These are phyloP conservation scores for Gymnorhina tibicen DNA, from an alignment of 2,113 vertebrate genomes.

Conservation along the genomic window DNA sequence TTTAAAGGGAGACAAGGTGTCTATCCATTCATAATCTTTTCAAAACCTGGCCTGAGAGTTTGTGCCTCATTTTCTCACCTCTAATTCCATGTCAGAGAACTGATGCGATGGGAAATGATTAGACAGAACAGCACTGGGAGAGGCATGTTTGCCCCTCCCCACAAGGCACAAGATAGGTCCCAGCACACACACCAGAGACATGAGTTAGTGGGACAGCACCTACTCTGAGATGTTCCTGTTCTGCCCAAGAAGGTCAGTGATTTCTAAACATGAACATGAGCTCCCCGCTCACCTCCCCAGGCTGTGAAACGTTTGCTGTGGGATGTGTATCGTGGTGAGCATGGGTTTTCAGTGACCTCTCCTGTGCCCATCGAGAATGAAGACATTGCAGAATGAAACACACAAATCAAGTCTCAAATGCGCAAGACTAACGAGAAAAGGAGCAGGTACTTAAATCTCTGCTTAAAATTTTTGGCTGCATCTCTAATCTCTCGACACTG, in stretches of 20 bases:
- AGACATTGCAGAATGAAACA: not conserved
- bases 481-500: not conserved
- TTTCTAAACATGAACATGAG: not conserved
- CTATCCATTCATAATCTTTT: not conserved
- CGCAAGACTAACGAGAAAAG: fast-evolving
- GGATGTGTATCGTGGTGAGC: not conserved
- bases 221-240: not conserved
- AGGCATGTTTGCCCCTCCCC: not conserved
- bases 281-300: not conserved
- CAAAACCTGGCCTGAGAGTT: not conserved
- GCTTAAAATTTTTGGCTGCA: not conserved
- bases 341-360: not conserved
- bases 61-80: not conserved
- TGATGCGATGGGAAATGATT: not conserved
- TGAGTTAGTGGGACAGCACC: not conserved
- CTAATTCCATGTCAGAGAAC: not conserved
- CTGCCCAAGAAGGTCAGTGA: not conserved
- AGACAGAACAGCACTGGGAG: not conserved
- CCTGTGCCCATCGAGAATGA: fast-evolving
- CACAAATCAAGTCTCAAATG: not conserved
- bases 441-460: not conserved
- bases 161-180: not conserved
- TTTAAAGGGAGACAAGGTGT: not conserved
- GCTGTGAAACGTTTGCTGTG: not conserved
- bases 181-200: not conserved